These are phyloP conservation scores for Muscina levida DNA, from an alignment of 2,888 invertebrate genomes.

Conservation along the genomic window DNA sequence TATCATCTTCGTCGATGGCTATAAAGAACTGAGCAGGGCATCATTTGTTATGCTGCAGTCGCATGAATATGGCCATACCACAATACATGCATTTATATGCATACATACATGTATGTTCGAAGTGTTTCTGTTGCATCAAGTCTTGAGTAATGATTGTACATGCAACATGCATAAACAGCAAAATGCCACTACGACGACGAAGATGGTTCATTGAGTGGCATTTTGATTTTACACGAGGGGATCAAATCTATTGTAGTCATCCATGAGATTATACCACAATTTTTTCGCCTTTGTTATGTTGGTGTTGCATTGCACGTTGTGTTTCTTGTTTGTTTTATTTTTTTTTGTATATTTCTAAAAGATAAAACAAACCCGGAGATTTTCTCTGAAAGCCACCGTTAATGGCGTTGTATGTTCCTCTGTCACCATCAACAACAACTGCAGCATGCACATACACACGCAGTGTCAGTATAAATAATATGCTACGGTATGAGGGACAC, in stretches of 20 bases:
- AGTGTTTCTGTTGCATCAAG: conserved; percentile 4
- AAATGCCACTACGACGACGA: conserved; percentile 34
- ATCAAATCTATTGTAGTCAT: conserved; percentile 50
- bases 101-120: background rate
- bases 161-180: conserved; percentile 45
- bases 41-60: background rate
- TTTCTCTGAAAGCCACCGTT: conserved; percentile 16
- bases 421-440: conserved; percentile 18
- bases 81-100: background rate
- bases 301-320: conserved; percentile 33
- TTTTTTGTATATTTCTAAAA: conserved; percentile 10
- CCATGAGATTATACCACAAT: conserved; percentile 23
- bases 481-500: background rate
- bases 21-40: background rate
- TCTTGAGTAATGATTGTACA: conserved; percentile 38
- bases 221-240: conserved; percentile 61
- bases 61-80: too few species aligned
- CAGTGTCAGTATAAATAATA: conserved; percentile 30
- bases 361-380: background rate
- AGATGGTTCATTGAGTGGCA: conserved; percentile 59
- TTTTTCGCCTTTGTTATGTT: conserved; percentile 40
- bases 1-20: background rate
- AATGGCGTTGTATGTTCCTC: conserved; percentile 29
- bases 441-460: background rate
- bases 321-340: conserved; percentile 30